phyloP scores from a whole-genome alignment of 2,888 invertebrate species.

The Euplexia lucipara region DNA sequence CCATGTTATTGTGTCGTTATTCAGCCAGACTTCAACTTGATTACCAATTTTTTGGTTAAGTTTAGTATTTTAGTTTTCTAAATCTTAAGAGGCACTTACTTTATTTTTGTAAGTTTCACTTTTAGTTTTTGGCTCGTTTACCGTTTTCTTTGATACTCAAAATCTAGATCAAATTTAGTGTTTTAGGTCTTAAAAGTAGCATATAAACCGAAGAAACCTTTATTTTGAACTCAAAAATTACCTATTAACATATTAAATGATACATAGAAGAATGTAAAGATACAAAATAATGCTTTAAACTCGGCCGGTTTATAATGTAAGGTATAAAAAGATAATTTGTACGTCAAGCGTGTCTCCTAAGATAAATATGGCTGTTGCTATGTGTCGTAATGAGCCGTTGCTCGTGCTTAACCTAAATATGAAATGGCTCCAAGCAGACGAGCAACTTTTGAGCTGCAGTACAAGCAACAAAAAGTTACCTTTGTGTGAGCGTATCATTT shows the following conservation, averaged over 20 bases:
- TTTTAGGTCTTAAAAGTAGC: background rate
- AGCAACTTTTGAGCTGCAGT: conserved; percentile 24
- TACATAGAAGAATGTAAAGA: background rate
- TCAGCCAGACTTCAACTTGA: conserved; percentile 5
- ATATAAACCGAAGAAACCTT: background rate
- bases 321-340: conserved; percentile 62
- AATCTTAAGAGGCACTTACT: background rate
- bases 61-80: conserved; percentile 4
- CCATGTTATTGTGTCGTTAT: background rate
- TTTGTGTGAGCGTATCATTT: too few species aligned
- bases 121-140: background rate
- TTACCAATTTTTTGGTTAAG: conserved; percentile 1
- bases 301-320: conserved; percentile 32
- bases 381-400: conserved; percentile 58
- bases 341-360: conserved; percentile 56
- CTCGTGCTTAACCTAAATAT: conserved; percentile 65
- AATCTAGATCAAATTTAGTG: background rate
- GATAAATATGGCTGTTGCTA: conserved; percentile 67
- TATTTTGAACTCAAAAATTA: background rate
- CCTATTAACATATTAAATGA: background rate
- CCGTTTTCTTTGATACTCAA: background rate
- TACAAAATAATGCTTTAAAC: conserved; percentile 25
- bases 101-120: background rate
- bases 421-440: conserved; percentile 38
- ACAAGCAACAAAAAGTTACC: background rate